These are phyloP conservation scores for Leucoma salicis DNA, from an alignment of 2,888 invertebrate genomes.

Conservation along the genomic window DNA sequence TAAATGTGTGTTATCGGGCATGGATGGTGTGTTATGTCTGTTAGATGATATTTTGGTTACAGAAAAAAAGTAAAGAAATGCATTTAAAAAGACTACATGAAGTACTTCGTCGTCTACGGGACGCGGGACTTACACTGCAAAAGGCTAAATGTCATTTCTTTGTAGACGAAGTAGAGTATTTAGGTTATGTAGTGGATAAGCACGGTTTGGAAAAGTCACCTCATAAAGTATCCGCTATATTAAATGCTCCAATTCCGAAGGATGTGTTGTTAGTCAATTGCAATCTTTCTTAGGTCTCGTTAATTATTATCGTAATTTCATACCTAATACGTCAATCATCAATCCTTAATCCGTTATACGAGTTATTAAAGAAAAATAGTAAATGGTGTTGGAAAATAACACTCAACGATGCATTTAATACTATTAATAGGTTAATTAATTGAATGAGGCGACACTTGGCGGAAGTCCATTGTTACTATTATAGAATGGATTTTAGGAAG, in stretches of 20 bases:
- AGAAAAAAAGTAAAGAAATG: background rate
- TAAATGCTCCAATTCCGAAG: background rate
- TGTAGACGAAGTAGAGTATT: background rate
- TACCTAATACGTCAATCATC: background rate
- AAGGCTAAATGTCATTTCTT: background rate
- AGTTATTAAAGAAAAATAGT: background rate
- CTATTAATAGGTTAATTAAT: too few relatives aligned
- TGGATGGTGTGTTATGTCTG: background rate
- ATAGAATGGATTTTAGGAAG: too few relatives aligned
- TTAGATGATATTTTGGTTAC: background rate
- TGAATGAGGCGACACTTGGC: too few relatives aligned
- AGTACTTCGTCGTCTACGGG: background rate
- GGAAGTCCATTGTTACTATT: too few relatives aligned
- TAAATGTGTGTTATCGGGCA: constrained; percentile 8
- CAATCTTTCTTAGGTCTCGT: background rate
- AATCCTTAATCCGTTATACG: background rate
- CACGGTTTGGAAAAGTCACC: background rate
- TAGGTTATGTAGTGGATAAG: background rate
- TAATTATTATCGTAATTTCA: background rate
- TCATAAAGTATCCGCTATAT: background rate
- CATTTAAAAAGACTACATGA: too few relatives aligned
- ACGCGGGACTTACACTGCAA: background rate
- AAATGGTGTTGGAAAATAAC: background rate
- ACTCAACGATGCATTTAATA: background rate
- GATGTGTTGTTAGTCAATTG: background rate